Evolutionary conservation across 2,888 invertebrate genomes (phyloP), one percentile per base, ranked within the genome.

Genomic region (Sesamia inferens): DNA sequence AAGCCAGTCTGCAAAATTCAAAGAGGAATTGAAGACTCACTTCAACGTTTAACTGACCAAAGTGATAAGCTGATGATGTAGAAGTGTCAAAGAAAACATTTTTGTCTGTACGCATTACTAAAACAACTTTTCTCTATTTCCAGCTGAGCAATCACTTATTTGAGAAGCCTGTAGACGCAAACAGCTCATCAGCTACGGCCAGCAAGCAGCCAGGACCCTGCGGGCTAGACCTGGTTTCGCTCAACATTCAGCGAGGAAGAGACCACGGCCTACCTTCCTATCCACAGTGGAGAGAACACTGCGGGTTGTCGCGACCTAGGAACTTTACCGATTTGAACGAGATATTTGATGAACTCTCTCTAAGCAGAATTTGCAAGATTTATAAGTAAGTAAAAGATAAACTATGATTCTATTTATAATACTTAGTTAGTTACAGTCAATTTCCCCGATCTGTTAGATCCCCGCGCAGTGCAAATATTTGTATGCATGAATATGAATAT

Each of bases 261-360:
- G 99, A 99, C 95, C 99, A 99, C 91, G 99, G 99, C 0, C 94
- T 99, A 73, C 98, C 98, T 0, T 94, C 97, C 0, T 99, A 99
- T 93, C 97, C 97, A 0, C 96, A 96, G 51, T 99, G 98, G 97
- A 95, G 99, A 66, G 96, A 97, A 72, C 97, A 97, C 88, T 99
- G 99, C 87, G 97, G 97, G 0, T 94, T 99, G 62, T 91, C 96
- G 0, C 93, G 96, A 24, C 97, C 97, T 0, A 94, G 89, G 51
- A 96, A 93, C 65, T 98, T 98, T 92, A 93, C 96, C 0, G 97
- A 98, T 84, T 95, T 98, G 75, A 90, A 93, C 0, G 93, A 92
- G 1, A 96, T 97, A 42, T 97, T 99, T 87, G 98, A 98, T 87
- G 92, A 95, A 0, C 96, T 97, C 10, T 97, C 98, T 0, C 89